phyloP scores from a whole-genome alignment of 2,888 invertebrate species.

The Pollenia amentaria region DNA sequence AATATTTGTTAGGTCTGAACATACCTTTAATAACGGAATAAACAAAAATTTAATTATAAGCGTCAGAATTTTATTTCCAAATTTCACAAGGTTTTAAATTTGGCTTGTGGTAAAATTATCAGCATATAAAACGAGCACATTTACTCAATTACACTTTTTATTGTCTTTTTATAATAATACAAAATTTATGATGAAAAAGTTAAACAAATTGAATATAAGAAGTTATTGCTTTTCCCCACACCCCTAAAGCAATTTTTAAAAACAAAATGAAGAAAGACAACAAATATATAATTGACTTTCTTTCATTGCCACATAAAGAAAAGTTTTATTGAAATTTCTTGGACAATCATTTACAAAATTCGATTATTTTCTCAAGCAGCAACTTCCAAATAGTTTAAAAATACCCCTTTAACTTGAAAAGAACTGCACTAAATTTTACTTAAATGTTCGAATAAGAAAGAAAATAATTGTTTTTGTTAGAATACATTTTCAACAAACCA shows the following conservation, averaged over 20 bases:
- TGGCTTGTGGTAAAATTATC: no score
- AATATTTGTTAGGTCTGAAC: no score
- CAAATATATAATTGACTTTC: slow-evolving; percentile 19
- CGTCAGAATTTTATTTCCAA: no score
- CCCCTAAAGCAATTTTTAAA: neutral
- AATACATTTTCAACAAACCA: slow-evolving; percentile 32
- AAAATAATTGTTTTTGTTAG: neutral
- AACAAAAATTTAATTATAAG: no score
- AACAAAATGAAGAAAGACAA: neutral
- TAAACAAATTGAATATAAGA: slow-evolving; percentile 4
- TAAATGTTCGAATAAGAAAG: neutral
- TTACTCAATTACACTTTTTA: neutral
- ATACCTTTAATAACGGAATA: no score
- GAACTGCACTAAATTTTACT: neutral
- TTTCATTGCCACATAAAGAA: slow-evolving; percentile 35
- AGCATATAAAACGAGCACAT: no score
- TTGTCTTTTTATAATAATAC: neutral
- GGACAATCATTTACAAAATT: slow-evolving; percentile 36
- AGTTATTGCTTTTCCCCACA: neutral
- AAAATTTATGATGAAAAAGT: neutral
- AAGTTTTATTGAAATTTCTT: slow-evolving; percentile 36
- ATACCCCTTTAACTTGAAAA: slow-evolving; percentile 41
- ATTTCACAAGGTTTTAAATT: no score
- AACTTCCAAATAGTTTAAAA: neutral
- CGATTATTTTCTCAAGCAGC: slow-evolving; percentile 18